A percentile compares a stretch with the other conserved stretches of the same genome.
Evolutionary conservation across 2,797 vertebrate genomes (phyloP).

Genomic region (Babyrousa celebensis): DNA sequence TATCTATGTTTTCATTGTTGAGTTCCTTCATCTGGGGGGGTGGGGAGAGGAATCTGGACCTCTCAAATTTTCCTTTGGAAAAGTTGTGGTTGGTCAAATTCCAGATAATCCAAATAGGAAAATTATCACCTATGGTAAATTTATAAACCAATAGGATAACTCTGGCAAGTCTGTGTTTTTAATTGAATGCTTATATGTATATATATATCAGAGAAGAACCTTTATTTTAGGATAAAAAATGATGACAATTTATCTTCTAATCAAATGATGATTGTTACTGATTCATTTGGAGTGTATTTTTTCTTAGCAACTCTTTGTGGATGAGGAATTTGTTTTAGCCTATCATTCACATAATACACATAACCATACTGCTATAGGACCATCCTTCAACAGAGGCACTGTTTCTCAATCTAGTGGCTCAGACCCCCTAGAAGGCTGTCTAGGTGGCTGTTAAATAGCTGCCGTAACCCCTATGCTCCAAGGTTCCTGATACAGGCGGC

Average conservation of each 20-base stretch:
- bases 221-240: conserved; percentile 27
- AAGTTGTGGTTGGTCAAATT: neutral
- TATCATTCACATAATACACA: conserved; percentile 54
- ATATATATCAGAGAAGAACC: neutral
- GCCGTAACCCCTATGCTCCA: neutral
- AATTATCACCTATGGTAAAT: neutral
- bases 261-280: conserved; percentile 26
- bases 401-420: conserved; percentile 41
- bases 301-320: conserved; percentile 61
- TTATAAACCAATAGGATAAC: conserved; percentile 30
- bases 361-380: neutral
- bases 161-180: neutral
- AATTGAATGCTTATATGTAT: neutral
- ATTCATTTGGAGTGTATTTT: conserved; percentile 40
- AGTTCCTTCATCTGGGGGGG: neutral
- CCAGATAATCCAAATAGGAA: conserved; percentile 33
- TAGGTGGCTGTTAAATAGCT: conserved; percentile 66
- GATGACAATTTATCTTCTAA: conserved; percentile 53
- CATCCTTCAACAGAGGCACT: conserved; percentile 1
- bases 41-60: neutral
- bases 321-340: conserved; percentile 29
- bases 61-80: conserved; percentile 25
- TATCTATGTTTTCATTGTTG: neutral
- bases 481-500: neutral
- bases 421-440: neutral